Percentiles rank a stretch among this genome's conserved stretches.
Conservation (phyloP, 2,113 vertebrate species). For the Rhinichthys klamathensis region DNA sequence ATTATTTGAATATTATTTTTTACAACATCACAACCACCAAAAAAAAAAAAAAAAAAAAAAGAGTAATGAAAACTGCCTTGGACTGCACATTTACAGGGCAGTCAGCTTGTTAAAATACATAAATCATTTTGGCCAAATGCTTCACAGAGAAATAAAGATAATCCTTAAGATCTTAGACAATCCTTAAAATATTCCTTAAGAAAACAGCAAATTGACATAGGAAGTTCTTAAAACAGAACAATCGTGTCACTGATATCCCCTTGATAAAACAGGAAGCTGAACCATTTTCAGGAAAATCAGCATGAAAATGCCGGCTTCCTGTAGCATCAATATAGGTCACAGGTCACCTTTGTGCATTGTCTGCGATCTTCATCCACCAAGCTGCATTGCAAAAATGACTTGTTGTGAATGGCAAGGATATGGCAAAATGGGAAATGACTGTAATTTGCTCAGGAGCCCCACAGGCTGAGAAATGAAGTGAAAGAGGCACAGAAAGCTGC, state of each 20-base stretch:
- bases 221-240: conserved; percentile 24
- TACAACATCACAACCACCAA: not conserved
- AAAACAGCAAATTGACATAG: not conserved
- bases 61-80: not conserved
- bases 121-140: not conserved
- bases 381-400: conserved; percentile 11
- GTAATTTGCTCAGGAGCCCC: conserved; percentile 31
- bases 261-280: conserved; percentile 34
- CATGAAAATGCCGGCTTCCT: conserved; percentile 29
- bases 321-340: conserved; percentile 12
- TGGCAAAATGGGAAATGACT: conserved; percentile 26
- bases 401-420: conserved; percentile 7
- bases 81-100: not conserved
- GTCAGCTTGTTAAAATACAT: not conserved
- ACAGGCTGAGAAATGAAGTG: conserved; percentile 13
- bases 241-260: conserved; percentile 28
- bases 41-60: not conserved
- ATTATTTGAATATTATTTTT: too few species aligned
- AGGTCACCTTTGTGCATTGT: conserved; percentile 40
- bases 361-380: conserved; percentile 15
- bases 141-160: not conserved
- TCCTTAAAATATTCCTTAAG: not conserved
- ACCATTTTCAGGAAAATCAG: conserved; percentile 32
- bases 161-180: not conserved
- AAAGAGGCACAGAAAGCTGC: not conserved